Conservation (phyloP, 23 tunicate genomes). For the Trididemnum nubilum region DNA sequence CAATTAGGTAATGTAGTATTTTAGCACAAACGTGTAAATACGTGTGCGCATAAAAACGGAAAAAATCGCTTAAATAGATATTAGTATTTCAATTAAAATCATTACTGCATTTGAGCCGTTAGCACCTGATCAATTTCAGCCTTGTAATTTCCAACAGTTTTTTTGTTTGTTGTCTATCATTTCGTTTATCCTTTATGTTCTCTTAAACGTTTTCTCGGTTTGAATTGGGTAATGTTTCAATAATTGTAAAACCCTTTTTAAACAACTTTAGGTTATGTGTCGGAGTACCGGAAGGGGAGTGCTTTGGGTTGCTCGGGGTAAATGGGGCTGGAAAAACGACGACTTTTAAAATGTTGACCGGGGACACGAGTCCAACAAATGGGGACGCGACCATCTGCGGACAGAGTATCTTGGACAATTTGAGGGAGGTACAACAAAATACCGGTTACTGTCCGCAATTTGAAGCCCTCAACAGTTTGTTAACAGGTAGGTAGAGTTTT, state of each 20-base stretch:
- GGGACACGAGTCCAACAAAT: slow-evolving; percentile 61
- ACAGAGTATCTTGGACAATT: slow-evolving; percentile 46
- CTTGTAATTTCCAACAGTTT: no score
- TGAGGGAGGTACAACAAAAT: slow-evolving; percentile 72
- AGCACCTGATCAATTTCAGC: no score
- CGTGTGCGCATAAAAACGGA: no score
- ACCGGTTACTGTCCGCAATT: slow-evolving; percentile 97
- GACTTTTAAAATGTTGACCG: slow-evolving; percentile 96
- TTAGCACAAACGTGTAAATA: no score
- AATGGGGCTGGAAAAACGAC: slow-evolving; percentile 99
- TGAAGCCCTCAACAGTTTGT: slow-evolving; percentile 80
- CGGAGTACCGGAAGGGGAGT: slow-evolving; percentile 90
- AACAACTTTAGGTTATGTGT: slow-evolving; percentile 73
- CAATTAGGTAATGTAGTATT: no score
- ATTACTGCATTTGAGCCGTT: no score
- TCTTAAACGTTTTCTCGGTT: no score
- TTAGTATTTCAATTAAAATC: no score
- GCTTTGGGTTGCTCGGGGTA: slow-evolving; percentile 96
- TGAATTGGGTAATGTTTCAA: no score
- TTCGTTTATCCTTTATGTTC: no score
- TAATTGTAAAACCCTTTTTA: not conserved
- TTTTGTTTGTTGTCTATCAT: no score
- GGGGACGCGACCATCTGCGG: slow-evolving; percentile 86
- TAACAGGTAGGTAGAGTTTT: slow-evolving; percentile 57
- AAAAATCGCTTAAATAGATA: no score